Percentiles rank a stretch among this genome's conserved stretches.
These are phyloP conservation scores for Triops cancriformis DNA, from an alignment of 1,140 invertebrate genomes.

Conservation along the genomic window DNA sequence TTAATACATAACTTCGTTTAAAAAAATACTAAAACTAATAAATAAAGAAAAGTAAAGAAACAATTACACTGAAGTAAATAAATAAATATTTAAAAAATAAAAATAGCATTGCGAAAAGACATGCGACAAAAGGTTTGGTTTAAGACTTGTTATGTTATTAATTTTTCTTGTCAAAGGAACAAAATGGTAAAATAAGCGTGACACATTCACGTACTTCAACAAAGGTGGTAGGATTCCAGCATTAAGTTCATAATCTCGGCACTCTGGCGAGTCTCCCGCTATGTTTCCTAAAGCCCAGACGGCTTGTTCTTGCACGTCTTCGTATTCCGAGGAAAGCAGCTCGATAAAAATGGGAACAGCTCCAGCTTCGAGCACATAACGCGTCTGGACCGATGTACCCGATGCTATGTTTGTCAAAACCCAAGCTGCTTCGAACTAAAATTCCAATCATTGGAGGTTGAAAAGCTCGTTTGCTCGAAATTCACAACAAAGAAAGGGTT, in stretches of 20 bases:
- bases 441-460: conserved; percentile 26
- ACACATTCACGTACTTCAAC: conserved; percentile 60
- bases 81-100: conserved; percentile 18
- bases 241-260: conserved; percentile 80
- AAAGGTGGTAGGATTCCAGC: conserved; percentile 77
- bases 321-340: conserved; percentile 61
- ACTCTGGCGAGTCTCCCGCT: conserved; percentile 88
- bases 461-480: background rate
- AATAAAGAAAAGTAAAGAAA: background rate
- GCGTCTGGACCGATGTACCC: conserved; percentile 88
- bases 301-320: conserved; percentile 93
- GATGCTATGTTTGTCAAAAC: conserved; percentile 95
- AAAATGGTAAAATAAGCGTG: no score
- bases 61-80: background rate
- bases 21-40: background rate
- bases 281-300: conserved; percentile 97
- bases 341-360: conserved; percentile 87
- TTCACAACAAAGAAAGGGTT: background rate
- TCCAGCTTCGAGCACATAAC: conserved; percentile 85
- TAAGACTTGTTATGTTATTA: background rate
- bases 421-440: conserved; percentile 96
- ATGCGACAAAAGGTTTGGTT: no score
- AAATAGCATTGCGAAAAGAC: no score
- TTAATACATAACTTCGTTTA: background rate
- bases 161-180: no score